phyloP scores from a whole-genome alignment of 2,113 vertebrate genomes.

The Tinamus guttatus region DNA sequence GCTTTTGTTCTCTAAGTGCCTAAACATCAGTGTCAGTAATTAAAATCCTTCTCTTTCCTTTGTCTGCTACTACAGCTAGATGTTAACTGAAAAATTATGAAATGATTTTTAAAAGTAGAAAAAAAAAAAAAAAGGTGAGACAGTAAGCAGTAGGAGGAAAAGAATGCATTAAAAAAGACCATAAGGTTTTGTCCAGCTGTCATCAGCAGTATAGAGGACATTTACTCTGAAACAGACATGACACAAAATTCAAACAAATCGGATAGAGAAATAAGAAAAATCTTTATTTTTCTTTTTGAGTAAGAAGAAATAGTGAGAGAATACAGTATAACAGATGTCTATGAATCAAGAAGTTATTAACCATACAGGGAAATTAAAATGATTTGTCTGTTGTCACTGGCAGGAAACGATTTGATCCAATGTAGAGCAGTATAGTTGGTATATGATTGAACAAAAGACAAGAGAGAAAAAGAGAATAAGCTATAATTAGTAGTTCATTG shows the following conservation, averaged over 20 bases:
- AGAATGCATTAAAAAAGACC: background rate
- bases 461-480: slow-evolving; percentile 11
- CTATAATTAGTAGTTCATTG: slow-evolving; percentile 52
- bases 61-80: background rate
- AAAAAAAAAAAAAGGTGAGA: background rate
- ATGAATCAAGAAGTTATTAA: slow-evolving; percentile 45
- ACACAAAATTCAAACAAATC: background rate
- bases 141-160: background rate
- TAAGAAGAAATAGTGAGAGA: background rate
- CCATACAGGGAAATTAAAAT: slow-evolving; percentile 54
- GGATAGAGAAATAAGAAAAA: background rate
- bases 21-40: background rate
- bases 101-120: background rate
- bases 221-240: background rate
- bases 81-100: background rate
- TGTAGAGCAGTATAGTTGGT: background rate
- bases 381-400: slow-evolving; percentile 40
- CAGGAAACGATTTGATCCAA: slow-evolving; percentile 18
- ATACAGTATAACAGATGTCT: slow-evolving; percentile 32
- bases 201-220: background rate
- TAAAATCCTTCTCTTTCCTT: background rate
- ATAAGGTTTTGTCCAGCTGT: background rate
- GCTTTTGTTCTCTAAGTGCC: background rate
- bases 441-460: slow-evolving; percentile 43
- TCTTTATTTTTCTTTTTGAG: background rate